A percentile compares a stretch with the other conserved stretches of the same genome.
Evolutionary conservation across 2,888 invertebrate genomes (phyloP).

Genomic region (Siphonodentalium dalli): DNA sequence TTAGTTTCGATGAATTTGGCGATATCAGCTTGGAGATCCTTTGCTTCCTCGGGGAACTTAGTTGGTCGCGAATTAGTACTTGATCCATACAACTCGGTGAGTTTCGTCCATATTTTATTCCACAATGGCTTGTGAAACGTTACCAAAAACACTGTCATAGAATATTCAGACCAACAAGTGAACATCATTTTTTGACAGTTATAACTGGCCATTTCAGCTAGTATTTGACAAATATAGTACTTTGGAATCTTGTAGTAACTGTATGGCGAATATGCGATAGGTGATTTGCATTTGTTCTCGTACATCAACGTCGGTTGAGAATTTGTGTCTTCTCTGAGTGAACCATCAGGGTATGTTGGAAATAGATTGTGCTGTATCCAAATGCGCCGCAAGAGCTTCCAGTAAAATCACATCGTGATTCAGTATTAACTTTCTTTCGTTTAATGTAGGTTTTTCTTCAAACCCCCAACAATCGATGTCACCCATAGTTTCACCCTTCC

Average conservation of each 20-base stretch:
- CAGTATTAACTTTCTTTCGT: too few species aligned
- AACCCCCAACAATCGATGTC: too few species aligned
- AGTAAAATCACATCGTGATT: too few species aligned
- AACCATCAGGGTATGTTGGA: conserved; percentile 8
- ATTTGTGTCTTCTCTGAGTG: not conserved
- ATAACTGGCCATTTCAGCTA: conserved; percentile 5
- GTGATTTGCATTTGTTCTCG: conserved; percentile 13
- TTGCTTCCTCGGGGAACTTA: not conserved
- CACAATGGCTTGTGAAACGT: not conserved
- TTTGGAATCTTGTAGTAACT: conserved; percentile 7
- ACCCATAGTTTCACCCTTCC: too few species aligned
- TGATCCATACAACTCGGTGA: not conserved
- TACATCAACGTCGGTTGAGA: not conserved
- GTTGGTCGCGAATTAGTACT: not conserved
- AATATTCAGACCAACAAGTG: conserved; percentile 12
- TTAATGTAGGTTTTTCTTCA: too few species aligned
- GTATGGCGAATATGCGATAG: not conserved
- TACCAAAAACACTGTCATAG: conserved; percentile 7
- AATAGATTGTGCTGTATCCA: too few species aligned
- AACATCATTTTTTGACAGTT: conserved; percentile 3
- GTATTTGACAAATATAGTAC: conserved; percentile 4
- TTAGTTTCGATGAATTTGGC: not conserved
- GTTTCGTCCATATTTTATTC: conserved; percentile 2
- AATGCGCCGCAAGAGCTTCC: too few species aligned
- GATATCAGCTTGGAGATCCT: not conserved